phyloP scores from a whole-genome alignment of 2,888 invertebrate genomes.

The Drosophila prostipennis region DNA sequence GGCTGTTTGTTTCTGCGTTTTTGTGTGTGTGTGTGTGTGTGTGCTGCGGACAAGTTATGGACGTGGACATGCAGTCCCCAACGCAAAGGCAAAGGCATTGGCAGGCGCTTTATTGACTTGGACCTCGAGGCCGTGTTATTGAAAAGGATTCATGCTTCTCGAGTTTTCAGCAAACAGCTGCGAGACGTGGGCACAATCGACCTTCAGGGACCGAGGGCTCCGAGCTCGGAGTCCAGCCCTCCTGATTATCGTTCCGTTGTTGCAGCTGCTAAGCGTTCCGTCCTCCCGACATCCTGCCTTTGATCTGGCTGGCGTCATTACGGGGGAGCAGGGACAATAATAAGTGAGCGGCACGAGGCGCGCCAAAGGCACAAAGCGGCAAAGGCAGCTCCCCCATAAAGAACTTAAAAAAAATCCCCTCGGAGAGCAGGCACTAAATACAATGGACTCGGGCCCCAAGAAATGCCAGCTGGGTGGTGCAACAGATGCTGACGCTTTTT shows the following conservation, averaged over 20 bases:
- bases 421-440: slow-evolving; percentile 56
- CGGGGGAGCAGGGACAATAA: slow-evolving; percentile 55
- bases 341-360: slow-evolving; percentile 55
- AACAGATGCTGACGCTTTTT: slow-evolving; percentile 38
- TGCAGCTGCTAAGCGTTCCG: slow-evolving; percentile 46
- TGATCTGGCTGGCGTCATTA: slow-evolving; percentile 69
- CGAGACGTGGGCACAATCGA: slow-evolving; percentile 54
- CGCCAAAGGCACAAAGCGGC: slow-evolving; percentile 64
- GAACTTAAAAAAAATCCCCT: slow-evolving; percentile 45
- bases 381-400: slow-evolving; percentile 38
- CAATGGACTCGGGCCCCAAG: slow-evolving; percentile 58
- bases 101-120: slow-evolving; percentile 59
- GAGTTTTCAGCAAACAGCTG: slow-evolving; percentile 57
- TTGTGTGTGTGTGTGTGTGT: slow-evolving; percentile 12
- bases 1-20: slow-evolving; percentile 12
- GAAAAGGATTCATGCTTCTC: slow-evolving; percentile 65
- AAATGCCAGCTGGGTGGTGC: slow-evolving; percentile 56
- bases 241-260: slow-evolving; percentile 43
- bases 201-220: slow-evolving; percentile 59
- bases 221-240: slow-evolving; percentile 34
- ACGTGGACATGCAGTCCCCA: slow-evolving; percentile 53
- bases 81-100: slow-evolving; percentile 31
- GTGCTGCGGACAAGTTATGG: slow-evolving; percentile 19
- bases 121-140: slow-evolving; percentile 56
- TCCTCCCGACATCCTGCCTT: slow-evolving; percentile 49